Evolutionary conservation across 2,888 invertebrate genomes (phyloP).

Genomic region (Coelinius sp.): DNA sequence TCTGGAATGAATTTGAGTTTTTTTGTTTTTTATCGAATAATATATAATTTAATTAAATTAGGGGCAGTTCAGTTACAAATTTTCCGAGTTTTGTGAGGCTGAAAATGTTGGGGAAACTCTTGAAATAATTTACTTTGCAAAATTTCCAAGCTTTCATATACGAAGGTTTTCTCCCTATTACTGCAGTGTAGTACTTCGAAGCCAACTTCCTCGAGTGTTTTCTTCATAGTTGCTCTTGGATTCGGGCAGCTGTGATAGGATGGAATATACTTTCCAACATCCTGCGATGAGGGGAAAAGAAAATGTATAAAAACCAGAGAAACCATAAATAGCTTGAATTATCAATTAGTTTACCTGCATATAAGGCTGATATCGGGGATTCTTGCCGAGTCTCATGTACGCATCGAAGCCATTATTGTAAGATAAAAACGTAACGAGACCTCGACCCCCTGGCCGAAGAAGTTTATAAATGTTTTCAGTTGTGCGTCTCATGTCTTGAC

Average conservation of each 20-base stretch:
- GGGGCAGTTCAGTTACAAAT: too few species aligned
- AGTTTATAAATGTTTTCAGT: constrained; percentile 78
- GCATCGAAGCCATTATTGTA: constrained; percentile 80
- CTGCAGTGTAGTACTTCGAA: constrained; percentile 76
- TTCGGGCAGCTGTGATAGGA: constrained; percentile 78
- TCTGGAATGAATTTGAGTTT: constrained; percentile 71
- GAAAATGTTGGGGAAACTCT: constrained; percentile 1
- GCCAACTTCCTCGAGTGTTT: constrained; percentile 75
- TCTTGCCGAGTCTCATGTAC: constrained; percentile 76
- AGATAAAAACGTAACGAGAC: constrained; percentile 79
- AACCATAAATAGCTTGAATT: not conserved
- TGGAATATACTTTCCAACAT: constrained; percentile 78
- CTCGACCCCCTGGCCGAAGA: constrained; percentile 79
- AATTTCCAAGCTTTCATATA: constrained; percentile 74
- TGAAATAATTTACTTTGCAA: constrained; percentile 74
- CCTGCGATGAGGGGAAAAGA: constrained; percentile 64
- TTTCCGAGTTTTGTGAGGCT: not conserved
- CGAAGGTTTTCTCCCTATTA: constrained; percentile 74
- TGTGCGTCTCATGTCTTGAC: constrained; percentile 80
- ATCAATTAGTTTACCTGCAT: constrained; percentile 71
- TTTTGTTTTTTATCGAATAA: not conserved
- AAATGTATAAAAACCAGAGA: not conserved
- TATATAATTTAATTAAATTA: too few species aligned
- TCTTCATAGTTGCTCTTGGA: constrained; percentile 74
- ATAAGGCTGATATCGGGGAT: constrained; percentile 76